These are phyloP conservation scores for Aurelia aurita DNA, from an alignment of 30 jellyfish, hydroid and myxozoan genomes.

Conservation along the genomic window DNA sequence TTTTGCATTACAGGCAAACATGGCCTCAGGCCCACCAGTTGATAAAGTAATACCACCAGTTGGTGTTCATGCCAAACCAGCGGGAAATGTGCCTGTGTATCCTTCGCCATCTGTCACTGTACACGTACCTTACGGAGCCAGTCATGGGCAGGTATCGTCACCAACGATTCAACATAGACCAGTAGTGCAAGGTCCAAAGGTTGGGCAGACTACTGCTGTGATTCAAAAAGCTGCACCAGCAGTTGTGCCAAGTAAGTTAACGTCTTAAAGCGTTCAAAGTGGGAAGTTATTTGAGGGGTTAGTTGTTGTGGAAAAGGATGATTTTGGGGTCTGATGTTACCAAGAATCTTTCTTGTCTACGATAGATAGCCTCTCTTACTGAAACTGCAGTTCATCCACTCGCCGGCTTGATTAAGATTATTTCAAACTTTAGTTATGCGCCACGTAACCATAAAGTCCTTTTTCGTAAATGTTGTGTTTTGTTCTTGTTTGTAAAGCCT, in stretches of 20 bases:
- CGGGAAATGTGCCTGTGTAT: constrained; percentile 25
- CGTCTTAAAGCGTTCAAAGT: too few relatives aligned
- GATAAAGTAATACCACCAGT: constrained; percentile 13
- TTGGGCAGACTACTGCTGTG: constrained; percentile 52
- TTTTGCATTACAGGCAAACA: background rate
- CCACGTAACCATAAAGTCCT: too few relatives aligned
- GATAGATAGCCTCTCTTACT: too few relatives aligned
- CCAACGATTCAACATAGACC: constrained; percentile 43
- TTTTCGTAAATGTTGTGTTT: too few relatives aligned
- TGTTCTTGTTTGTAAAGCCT: too few relatives aligned
- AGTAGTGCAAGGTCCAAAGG: constrained; percentile 27
- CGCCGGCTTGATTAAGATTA: too few relatives aligned
- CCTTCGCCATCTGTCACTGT: constrained; percentile 40
- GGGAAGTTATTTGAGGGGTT: too few relatives aligned
- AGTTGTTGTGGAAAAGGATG: too few relatives aligned
- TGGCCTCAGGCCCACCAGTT: constrained; percentile 37
- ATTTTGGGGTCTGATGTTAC: too few relatives aligned
- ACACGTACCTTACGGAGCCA: constrained; percentile 36
- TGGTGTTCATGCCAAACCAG: constrained; percentile 27
- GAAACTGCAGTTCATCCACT: too few relatives aligned
- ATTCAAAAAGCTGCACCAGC: constrained; percentile 45
- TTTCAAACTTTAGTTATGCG: too few relatives aligned
- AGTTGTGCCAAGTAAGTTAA: constrained; percentile 20
- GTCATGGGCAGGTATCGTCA: constrained; percentile 22
- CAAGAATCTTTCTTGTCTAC: too few relatives aligned